Conservation (phyloP, 2,113 vertebrate genomes). For the Triplophysa dalaica region DNA sequence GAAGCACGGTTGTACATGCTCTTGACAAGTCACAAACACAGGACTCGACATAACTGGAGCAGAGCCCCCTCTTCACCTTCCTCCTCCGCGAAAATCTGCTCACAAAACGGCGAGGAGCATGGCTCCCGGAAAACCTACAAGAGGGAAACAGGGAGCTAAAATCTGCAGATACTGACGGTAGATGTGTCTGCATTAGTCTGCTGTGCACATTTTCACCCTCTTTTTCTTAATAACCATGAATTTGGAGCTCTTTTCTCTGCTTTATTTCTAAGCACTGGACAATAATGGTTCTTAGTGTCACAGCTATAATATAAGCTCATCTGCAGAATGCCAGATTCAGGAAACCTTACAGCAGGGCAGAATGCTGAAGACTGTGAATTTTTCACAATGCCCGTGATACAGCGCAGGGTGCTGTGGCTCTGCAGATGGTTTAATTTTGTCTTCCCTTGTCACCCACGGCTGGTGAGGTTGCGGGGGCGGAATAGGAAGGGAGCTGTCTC, state of each 20-base stretch:
- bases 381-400: constrained; percentile 25
- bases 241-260: constrained; percentile 22
- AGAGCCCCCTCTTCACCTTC: constrained; percentile 48
- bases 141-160: constrained; percentile 48
- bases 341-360: background rate
- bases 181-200: constrained; percentile 48
- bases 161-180: constrained; percentile 38
- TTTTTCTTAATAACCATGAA: constrained; percentile 28
- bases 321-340: constrained; percentile 28
- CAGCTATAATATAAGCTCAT: background rate
- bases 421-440: constrained; percentile 43
- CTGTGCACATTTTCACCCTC: constrained; percentile 16
- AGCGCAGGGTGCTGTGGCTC: constrained; percentile 19
- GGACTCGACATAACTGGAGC: constrained; percentile 51
- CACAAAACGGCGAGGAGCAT: constrained; percentile 45
- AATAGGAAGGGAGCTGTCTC: constrained; percentile 33
- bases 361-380: constrained; percentile 3
- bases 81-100: constrained; percentile 37
- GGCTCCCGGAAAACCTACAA: constrained; percentile 37
- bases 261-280: constrained; percentile 34
- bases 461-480: constrained; percentile 11
- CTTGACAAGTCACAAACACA: constrained; percentile 55
- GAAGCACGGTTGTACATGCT: constrained; percentile 41
- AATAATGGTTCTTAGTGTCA: background rate
- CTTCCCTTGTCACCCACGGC: constrained; percentile 25